phyloP scores from a whole-genome alignment of 2,113 vertebrate species.

The Lethenteron reissneri region DNA sequence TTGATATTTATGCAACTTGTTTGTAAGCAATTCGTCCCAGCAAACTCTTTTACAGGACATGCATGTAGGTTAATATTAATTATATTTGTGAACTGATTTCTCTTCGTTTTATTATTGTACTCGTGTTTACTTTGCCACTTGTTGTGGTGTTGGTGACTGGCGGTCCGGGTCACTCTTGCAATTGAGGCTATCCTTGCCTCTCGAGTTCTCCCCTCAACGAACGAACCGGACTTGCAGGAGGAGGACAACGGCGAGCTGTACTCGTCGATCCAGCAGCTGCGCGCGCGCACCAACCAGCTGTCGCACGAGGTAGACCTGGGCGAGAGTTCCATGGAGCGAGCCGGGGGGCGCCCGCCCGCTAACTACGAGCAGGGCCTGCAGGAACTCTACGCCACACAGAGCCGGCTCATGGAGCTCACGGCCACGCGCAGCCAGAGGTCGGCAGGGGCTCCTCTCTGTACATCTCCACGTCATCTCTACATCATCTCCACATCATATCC shows the following conservation, averaged over 20 bases:
- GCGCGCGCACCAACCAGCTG: slow-evolving; percentile 39
- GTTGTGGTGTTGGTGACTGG: background rate
- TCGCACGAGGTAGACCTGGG: slow-evolving; percentile 48
- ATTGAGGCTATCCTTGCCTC: background rate
- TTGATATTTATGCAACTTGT: too few species aligned
- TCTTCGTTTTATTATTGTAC: background rate
- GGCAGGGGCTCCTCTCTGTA: slow-evolving; percentile 6
- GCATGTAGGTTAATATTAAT: too few species aligned
- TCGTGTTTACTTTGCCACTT: background rate
- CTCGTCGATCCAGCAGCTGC: slow-evolving; percentile 55
- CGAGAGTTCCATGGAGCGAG: slow-evolving; percentile 37
- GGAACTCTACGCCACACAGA: slow-evolving; percentile 40
- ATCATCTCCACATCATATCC: too few species aligned
- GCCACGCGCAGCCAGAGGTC: slow-evolving; percentile 41
- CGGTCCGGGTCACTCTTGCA: background rate
- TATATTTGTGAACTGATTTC: too few species aligned
- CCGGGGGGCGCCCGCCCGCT: slow-evolving; percentile 17
- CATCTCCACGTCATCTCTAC: too few species aligned
- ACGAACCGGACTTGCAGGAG: slow-evolving; percentile 18
- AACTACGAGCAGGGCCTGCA: slow-evolving; percentile 28
- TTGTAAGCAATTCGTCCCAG: too few species aligned
- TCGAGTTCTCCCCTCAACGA: background rate
- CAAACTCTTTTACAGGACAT: too few species aligned
- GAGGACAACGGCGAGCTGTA: slow-evolving; percentile 66
- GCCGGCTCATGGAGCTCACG: slow-evolving; percentile 29